Percentiles rank a stretch among this genome's conserved stretches.
These are phyloP conservation scores for Galago senegalensis DNA, from an alignment of 2,797 vertebrate genomes.

Conservation along the genomic window DNA sequence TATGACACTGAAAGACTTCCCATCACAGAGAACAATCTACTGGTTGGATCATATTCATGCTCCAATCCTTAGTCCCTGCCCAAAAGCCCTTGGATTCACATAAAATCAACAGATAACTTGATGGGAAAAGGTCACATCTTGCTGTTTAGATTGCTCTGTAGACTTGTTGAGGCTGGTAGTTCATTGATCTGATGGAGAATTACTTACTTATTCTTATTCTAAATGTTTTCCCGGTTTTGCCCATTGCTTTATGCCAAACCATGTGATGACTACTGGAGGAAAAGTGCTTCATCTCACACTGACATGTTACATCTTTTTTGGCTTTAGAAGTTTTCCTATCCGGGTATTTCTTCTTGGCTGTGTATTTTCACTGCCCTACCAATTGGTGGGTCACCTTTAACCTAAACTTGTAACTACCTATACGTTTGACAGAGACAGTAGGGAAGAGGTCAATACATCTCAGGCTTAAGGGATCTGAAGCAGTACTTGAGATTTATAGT, in stretches of 20 bases:
- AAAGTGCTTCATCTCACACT: not conserved
- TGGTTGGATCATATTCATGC: conserved; percentile 35
- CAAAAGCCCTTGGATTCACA: conserved; percentile 32
- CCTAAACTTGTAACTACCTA: not conserved
- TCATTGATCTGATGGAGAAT: conserved; percentile 37
- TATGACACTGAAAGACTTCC: not conserved
- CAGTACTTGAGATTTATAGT: not conserved
- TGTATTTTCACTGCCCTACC: not conserved
- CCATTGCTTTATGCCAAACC: not conserved
- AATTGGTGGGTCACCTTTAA: not conserved
- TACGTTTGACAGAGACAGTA: not conserved
- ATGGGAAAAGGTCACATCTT: conserved; percentile 33
- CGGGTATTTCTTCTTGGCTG: not conserved
- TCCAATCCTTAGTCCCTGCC: not conserved
- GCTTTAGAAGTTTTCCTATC: not conserved
- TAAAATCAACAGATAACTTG: conserved; percentile 47
- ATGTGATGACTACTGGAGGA: not conserved
- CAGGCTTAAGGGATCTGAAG: not conserved
- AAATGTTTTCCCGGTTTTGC: not conserved
- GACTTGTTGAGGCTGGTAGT: not conserved
- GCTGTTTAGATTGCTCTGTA: not conserved
- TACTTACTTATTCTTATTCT: not conserved
- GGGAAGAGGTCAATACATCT: not conserved
- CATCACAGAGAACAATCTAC: conserved; percentile 4
- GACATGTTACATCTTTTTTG: not conserved